Percentiles rank a stretch among this genome's conserved stretches.
These are phyloP conservation scores for Podarcis siculus DNA, from an alignment of 2,797 vertebrate genomes.

Conservation along the genomic window DNA sequence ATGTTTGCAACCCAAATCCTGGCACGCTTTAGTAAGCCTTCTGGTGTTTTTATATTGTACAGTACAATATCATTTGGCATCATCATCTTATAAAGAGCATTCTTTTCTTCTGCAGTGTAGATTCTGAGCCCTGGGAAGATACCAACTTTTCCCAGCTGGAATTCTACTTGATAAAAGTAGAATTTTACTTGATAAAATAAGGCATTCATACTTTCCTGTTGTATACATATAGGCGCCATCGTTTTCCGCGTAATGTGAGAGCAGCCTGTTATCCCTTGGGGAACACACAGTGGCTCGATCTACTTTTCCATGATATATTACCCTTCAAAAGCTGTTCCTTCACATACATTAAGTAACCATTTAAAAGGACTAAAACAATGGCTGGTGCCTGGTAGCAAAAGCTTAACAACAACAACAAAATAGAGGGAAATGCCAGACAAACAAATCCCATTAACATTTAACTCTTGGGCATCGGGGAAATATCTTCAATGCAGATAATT, in stretches of 20 bases:
- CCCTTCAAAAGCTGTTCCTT: constrained; percentile 60
- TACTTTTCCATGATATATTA: constrained; percentile 59
- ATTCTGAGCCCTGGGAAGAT: constrained; percentile 1
- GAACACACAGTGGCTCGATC: constrained; percentile 47
- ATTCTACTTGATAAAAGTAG: constrained; percentile 29
- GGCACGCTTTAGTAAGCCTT: background rate
- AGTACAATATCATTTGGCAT: background rate
- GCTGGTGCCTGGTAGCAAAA: constrained; percentile 19
- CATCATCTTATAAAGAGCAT: background rate
- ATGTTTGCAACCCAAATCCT: background rate
- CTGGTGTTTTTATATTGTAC: background rate
- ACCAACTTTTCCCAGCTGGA: background rate
- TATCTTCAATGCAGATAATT: constrained; percentile 46
- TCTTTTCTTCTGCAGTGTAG: background rate
- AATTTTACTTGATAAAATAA: constrained; percentile 34
- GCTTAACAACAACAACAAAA: constrained; percentile 24
- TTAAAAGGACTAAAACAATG: constrained; percentile 55
- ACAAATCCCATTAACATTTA: constrained; percentile 54
- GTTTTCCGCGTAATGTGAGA: constrained; percentile 7
- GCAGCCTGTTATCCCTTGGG: constrained; percentile 29
- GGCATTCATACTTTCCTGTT: constrained; percentile 31
- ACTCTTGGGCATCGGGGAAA: constrained; percentile 51
- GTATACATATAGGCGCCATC: constrained; percentile 21
- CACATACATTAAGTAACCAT: constrained; percentile 48
- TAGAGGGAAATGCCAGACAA: constrained; percentile 42